phyloP scores from a whole-genome alignment of 2,888 invertebrate species.

The Eucera pruinosa region DNA sequence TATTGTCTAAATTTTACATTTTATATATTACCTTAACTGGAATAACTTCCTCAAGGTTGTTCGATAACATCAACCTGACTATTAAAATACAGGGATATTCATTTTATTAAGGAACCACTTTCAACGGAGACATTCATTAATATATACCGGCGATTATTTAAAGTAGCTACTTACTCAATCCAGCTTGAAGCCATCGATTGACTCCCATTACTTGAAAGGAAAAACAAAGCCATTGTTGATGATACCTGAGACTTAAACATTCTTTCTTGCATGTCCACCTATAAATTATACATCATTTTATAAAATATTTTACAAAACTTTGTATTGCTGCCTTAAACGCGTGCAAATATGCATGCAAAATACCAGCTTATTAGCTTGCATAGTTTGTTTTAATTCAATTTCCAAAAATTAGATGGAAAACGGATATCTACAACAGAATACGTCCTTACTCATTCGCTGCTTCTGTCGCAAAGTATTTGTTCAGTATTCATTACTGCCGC shows the following conservation, averaged over 20 bases:
- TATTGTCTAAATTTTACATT: neutral
- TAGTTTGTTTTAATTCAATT: too few species aligned
- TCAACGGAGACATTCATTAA: slow-evolving; percentile 10
- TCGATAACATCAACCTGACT: neutral
- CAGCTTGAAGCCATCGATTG: neutral
- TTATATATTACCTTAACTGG: neutral
- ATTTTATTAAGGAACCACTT: neutral
- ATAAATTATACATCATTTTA: too few species aligned
- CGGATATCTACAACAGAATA: too few species aligned
- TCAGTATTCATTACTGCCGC: too few species aligned
- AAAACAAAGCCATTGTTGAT: neutral
- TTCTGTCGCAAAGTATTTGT: too few species aligned
- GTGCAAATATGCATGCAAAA: too few species aligned
- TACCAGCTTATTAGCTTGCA: too few species aligned
- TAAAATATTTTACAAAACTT: too few species aligned
- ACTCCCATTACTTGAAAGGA: slow-evolving; percentile 1
- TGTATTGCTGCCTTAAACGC: too few species aligned
- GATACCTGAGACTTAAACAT: neutral
- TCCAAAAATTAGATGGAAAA: too few species aligned
- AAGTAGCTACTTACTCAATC: neutral
- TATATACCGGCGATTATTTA: slow-evolving; percentile 1
- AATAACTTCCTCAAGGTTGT: neutral
- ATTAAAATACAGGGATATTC: slow-evolving; percentile 12
- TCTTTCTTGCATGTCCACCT: too few species aligned
- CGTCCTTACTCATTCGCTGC: too few species aligned